These are phyloP conservation scores for Harpalus rufipes DNA, from an alignment of 2,888 invertebrate species.

Conservation along the genomic window DNA sequence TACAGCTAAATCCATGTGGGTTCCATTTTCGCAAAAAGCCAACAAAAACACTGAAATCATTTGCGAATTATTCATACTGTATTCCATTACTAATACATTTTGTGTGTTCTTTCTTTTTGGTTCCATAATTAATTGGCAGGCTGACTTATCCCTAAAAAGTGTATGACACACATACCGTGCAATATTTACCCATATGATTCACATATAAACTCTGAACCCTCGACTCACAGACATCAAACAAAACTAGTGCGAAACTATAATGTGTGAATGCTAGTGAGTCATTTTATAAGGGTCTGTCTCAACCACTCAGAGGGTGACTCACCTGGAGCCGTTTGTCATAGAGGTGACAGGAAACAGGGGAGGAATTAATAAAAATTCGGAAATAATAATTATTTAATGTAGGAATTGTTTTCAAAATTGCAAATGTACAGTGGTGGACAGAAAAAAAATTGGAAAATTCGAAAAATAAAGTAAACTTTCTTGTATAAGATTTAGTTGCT, in stretches of 20 bases:
- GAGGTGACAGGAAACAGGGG: slow-evolving; percentile 1
- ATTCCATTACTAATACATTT: not conserved
- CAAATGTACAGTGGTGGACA: too few relatives aligned
- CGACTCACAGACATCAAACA: not conserved
- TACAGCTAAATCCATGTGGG: too few relatives aligned
- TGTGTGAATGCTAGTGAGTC: slow-evolving; percentile 10
- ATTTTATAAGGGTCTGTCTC: not conserved
- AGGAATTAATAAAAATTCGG: not conserved
- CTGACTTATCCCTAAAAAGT: not conserved
- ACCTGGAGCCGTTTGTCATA: not conserved
- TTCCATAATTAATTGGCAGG: not conserved
- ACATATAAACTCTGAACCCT: not conserved
- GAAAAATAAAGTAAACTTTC: too few relatives aligned
- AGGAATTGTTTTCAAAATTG: too few relatives aligned
- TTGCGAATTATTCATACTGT: too few relatives aligned
- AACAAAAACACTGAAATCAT: too few relatives aligned
- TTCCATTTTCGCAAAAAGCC: too few relatives aligned
- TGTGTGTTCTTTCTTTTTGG: not conserved
- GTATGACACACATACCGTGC: not conserved
- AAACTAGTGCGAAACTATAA: slow-evolving; percentile 9
- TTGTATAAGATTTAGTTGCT: too few relatives aligned
- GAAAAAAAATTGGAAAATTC: too few relatives aligned
- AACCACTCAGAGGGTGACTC: slow-evolving; percentile 6
- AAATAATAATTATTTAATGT: too few relatives aligned
- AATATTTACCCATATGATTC: slow-evolving; percentile 11